Evolutionary conservation across 2,797 vertebrate genomes (phyloP).

Genomic region (Aphelocoma californica): DNA sequence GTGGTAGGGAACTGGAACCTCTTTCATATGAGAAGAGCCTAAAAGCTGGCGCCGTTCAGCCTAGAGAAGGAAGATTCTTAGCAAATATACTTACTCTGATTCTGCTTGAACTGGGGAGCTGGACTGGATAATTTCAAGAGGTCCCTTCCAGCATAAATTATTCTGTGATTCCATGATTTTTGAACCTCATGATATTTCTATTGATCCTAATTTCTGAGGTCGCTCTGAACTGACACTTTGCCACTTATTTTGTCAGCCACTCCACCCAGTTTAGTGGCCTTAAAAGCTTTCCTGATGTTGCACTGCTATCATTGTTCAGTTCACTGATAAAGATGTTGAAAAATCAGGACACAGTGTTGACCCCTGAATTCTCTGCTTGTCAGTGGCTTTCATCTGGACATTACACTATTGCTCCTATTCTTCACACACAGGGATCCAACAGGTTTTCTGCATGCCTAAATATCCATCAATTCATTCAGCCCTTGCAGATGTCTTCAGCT

Average conservation of each 20-base stretch:
- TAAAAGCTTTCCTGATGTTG: neutral
- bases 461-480: neutral
- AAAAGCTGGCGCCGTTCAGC: neutral
- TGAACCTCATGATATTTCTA: neutral
- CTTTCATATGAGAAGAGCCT: accelerated
- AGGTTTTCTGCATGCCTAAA: neutral
- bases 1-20: neutral
- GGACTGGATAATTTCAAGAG: neutral
- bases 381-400: neutral
- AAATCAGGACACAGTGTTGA: neutral
- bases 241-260: neutral
- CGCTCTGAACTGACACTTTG: neutral
- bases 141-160: neutral
- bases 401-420: neutral
- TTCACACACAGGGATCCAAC: neutral
- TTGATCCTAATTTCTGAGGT: neutral
- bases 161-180: neutral
- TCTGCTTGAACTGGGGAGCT: neutral
- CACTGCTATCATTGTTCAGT: neutral
- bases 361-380: neutral
- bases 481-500: neutral
- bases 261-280: neutral
- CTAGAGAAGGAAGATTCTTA: neutral
- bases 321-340: neutral
- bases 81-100: neutral